These are phyloP conservation scores for Globia sparganii DNA, from an alignment of 2,888 invertebrate genomes.

Conservation along the genomic window DNA sequence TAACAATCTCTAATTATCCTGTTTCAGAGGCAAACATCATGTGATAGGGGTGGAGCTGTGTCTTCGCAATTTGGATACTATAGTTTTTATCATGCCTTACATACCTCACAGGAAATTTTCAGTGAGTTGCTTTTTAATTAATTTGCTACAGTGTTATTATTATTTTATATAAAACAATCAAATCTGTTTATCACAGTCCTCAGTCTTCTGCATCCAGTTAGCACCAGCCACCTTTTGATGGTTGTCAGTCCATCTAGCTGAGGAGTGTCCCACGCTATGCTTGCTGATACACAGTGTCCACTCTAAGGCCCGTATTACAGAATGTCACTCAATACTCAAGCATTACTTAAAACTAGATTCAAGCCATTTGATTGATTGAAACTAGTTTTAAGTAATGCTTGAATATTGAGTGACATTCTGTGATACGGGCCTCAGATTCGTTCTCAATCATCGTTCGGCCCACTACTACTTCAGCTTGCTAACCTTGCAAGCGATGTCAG, in stretches of 20 bases:
- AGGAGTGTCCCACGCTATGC: background rate
- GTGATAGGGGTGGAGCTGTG: slow-evolving; percentile 95
- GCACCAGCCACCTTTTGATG: background rate
- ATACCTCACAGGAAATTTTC: slow-evolving; percentile 95
- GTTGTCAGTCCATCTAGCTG: background rate
- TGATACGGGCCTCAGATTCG: too few relatives aligned
- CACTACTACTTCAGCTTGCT: background rate
- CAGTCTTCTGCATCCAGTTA: background rate
- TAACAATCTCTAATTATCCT: background rate
- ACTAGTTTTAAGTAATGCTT: too few relatives aligned
- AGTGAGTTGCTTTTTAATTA: slow-evolving; percentile 86
- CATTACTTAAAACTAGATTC: too few relatives aligned
- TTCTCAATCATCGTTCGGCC: background rate
- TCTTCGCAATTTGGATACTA: slow-evolving; percentile 93
- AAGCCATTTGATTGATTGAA: too few relatives aligned
- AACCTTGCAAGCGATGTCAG: background rate
- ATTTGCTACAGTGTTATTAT: background rate
- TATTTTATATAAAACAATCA: background rate
- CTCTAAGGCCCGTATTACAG: too few relatives aligned
- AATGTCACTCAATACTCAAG: too few relatives aligned
- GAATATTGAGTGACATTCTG: too few relatives aligned
- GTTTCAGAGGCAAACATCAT: slow-evolving; percentile 94
- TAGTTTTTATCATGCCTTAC: slow-evolving; percentile 97
- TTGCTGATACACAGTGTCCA: background rate
- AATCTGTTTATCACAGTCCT: background rate